Base-by-base conservation (phyloP, 53 echinoderm and acorn worm species). In the Antedon mediterranea region DNA sequence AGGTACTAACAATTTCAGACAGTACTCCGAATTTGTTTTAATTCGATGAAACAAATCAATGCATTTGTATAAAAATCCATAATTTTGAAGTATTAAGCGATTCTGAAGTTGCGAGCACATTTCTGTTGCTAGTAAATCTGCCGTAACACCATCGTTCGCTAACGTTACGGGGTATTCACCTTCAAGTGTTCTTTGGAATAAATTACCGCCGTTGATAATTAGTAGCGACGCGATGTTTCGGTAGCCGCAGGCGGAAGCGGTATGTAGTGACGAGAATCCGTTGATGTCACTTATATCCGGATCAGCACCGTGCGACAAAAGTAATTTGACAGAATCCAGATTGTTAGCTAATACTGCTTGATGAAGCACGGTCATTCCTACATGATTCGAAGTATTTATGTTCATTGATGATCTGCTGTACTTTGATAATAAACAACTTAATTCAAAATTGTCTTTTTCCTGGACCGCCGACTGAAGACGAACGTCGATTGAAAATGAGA, bases 381-480 rank as follows among this genome's bases (percentile, higher is more conserved):
- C 72, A 44, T 94, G 95, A 33, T 86, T 94, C 28, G 87, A 29
- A 71, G 79, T 71, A 29, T 89, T 85, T 78, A 91, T 29, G 41
- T 91, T 82, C 23, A 94, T 29, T 30, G 85, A 43, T 7, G 81
- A 28, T 71, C 84, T 83, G n/a, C n/a, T n/a, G 70, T 91, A 74
- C 71, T 78, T 77, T 29, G 72, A 57, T 73, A 94, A 77, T 26
- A 91, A 75, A 71, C 87, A 80, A 30, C 33, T 81, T 71, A 94
- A 82, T 81, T 94, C 95, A 4, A 75, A 42, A 44, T 87, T 94
- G 82, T 94, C 95, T 84, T 91, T 86, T 71, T 89, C 85, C 57
- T 91, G 90, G 30, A 94, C 89, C 20, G 95, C 95, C 28, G 85
- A 85, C 72, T 87, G 89, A 78, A 94, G 87, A 71, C 90, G 86